Percentiles rank a stretch among this genome's conserved stretches.
These are phyloP conservation scores for Pentalonia nigronervosa DNA, from an alignment of 1,140 invertebrate species.

Conservation along the genomic window DNA sequence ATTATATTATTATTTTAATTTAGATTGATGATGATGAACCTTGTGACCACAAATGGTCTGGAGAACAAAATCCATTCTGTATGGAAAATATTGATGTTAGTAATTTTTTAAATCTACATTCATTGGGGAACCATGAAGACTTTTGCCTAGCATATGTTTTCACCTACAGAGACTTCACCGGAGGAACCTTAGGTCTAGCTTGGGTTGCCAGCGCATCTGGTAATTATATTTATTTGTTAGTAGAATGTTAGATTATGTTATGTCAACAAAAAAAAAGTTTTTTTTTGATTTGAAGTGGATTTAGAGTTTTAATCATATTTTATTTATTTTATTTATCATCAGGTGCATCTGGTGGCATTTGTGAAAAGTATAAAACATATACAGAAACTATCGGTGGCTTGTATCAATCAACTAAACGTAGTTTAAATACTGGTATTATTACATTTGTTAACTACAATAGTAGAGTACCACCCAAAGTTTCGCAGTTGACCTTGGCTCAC, in stretches of 20 bases:
- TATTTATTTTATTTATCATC: conserved; percentile 60
- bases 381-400: conserved; percentile 92
- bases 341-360: conserved; percentile 97
- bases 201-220: conserved; percentile 96
- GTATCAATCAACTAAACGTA: conserved; percentile 91
- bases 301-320: neutral
- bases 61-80: conserved; percentile 91
- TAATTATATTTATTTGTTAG: conserved; percentile 62
- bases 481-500: conserved; percentile 96
- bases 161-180: conserved; percentile 96
- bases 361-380: conserved; percentile 97
- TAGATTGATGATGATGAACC: conserved; percentile 89
- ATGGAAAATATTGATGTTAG: conserved; percentile 98
- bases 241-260: neutral
- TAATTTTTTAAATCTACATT: conserved; percentile 98
- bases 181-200: conserved; percentile 94
- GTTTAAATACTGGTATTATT: conserved; percentile 98
- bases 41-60: conserved; percentile 72
- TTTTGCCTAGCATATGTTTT: conserved; percentile 99
- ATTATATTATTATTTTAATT: conserved; percentile 58
- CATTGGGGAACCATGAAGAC: conserved; percentile 93
- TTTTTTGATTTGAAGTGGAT: neutral
- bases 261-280: neutral
- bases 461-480: conserved; percentile 94
- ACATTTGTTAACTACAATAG: conserved; percentile 99